Base-by-base conservation (phyloP, 1,140 invertebrate species). In the Diorhabda carinulata region DNA sequence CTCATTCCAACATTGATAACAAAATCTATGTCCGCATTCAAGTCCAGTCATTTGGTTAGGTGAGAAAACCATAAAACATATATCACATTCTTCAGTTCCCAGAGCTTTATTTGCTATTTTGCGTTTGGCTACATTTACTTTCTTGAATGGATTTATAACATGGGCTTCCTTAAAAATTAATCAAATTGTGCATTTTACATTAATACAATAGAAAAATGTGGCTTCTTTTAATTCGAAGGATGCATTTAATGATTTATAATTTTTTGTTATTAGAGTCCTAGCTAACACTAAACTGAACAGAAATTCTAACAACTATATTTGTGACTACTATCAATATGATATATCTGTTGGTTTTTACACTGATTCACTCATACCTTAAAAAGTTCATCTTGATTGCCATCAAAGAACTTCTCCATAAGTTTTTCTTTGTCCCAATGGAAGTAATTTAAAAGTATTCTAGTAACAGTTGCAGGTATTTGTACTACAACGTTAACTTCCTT, bases 31-130 rank as follows among this genome's bases (percentile, higher is more conserved):
- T 3, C 89, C 89, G 83, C 90, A 91, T 72, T 88, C 87, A 60
- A 91, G 77, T 2, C 88, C 89, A 47, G 88, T 86, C 86, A 91
- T 88, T 73, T 84, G 82, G 81, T 70, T 72, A 83, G 80, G 72
- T 85, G 80, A 72, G 63, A 79, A 71, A 25, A 78, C 67, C 79
- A 90, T 89, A 81, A 92, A 96, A 83, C 95, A 97, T 79, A 98
- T 96, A 82, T 96, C 92, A 86, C 95, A 98, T 83, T 95, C 92
- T 82, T 95, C 93, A 61, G 89, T 89, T 62, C 77, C 73, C 47
- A 74, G 60, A 5, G 71, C 43, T 64, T 78, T 77, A 43, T 66
- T 73, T 3, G 73, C 45, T 7, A 75, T 61, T 61, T 78, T 80
- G 40, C 75, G 74, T 64, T 79, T 80, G 5, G 64, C 64, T 6